Conservation (phyloP, 2,113 vertebrate genomes). For the Erythrolamprus reginae region DNA sequence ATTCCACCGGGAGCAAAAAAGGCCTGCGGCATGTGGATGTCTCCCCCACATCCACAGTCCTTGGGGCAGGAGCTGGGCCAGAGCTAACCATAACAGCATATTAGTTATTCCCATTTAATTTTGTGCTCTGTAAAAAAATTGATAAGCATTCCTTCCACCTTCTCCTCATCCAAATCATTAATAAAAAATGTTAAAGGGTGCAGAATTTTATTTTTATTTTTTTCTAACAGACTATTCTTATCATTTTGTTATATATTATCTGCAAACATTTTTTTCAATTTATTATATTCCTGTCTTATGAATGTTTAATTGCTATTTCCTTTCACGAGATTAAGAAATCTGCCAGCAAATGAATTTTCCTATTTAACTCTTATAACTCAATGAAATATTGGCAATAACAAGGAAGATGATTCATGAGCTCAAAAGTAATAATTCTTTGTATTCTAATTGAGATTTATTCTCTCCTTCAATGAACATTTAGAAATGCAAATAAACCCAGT, state of each 20-base stretch:
- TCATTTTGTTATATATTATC: neutral
- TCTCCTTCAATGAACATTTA: neutral
- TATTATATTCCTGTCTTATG: neutral
- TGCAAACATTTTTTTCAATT: neutral
- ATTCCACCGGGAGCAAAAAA: too few relatives aligned
- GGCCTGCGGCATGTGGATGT: too few relatives aligned
- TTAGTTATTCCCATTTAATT: neutral
- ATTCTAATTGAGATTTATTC: neutral
- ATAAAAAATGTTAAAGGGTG: neutral
- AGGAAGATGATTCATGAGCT: neutral
- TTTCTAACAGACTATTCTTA: neutral
- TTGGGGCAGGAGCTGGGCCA: too few relatives aligned
- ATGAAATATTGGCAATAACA: neutral
- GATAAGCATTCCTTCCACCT: neutral
- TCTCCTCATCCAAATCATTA: neutral
- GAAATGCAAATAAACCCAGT: neutral
- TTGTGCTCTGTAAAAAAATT: neutral
- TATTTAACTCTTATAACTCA: neutral
- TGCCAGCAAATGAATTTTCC: neutral
- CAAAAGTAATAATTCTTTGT: neutral
- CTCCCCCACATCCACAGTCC: too few relatives aligned
- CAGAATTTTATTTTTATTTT: neutral
- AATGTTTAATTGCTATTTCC: slow-evolving; percentile 9
- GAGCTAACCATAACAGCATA: too few relatives aligned
- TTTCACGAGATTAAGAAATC: neutral